These are phyloP conservation scores for Loris lydekkerianus DNA, from an alignment of 2,797 vertebrate genomes.

Conservation along the genomic window DNA sequence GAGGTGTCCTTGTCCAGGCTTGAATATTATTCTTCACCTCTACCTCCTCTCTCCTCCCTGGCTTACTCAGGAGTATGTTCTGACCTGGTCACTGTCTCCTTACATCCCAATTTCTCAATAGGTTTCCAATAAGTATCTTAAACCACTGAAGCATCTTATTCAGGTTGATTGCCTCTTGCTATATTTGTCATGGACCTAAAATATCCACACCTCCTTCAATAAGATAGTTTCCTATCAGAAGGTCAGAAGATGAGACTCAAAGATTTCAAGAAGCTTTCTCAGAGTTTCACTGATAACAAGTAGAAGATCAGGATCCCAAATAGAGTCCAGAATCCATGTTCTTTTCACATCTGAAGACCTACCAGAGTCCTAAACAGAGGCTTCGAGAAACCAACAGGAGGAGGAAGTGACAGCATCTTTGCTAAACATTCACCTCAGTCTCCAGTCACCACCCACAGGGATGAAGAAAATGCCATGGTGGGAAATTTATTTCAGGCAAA, in stretches of 20 bases:
- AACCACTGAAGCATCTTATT: neutral
- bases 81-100: neutral
- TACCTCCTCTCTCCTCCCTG: neutral
- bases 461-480: slow-evolving; percentile 52
- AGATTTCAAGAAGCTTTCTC: neutral
- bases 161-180: neutral
- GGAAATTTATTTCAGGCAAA: slow-evolving; percentile 76
- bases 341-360: neutral
- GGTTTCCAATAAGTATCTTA: neutral
- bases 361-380: neutral
- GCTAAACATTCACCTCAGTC: neutral
- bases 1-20: neutral
- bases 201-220: neutral
- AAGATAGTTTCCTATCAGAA: neutral
- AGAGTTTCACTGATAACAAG: neutral
- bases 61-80: neutral
- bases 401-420: slow-evolving; percentile 30
- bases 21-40: neutral
- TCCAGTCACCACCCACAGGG: slow-evolving; percentile 34
- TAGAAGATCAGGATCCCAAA: neutral
- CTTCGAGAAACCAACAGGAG: neutral
- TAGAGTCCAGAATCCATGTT: neutral
- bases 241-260: neutral
- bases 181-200: neutral
- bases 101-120: neutral